Evolutionary conservation across 1,140 invertebrate species (phyloP).

Genomic region (Ips nitidus): DNA sequence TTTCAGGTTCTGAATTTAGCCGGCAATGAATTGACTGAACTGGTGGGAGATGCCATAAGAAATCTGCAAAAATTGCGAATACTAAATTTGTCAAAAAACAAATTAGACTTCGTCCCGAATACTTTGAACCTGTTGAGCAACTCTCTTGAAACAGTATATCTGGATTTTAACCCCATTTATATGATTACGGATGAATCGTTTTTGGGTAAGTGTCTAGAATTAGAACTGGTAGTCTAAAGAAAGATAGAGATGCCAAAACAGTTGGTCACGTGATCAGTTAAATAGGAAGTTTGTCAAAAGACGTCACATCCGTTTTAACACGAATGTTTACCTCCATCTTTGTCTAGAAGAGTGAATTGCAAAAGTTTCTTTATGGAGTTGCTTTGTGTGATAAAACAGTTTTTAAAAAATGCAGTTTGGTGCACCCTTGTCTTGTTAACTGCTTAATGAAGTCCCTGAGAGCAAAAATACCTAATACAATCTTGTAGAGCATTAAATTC

Average conservation of each 20-base stretch:
- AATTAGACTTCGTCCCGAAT: constrained; percentile 58
- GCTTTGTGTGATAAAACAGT: no score
- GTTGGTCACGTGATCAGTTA: no score
- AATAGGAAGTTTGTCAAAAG: no score
- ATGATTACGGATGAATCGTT: constrained; percentile 60
- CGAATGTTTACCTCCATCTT: no score
- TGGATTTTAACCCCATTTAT: constrained; percentile 60
- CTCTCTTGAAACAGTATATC: constrained; percentile 57
- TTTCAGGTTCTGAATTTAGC: constrained; percentile 61
- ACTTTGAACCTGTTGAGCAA: constrained; percentile 55
- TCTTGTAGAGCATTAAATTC: no score
- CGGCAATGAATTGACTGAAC: constrained; percentile 56
- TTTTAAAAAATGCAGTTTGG: no score
- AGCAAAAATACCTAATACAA: no score
- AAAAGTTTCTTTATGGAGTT: no score
- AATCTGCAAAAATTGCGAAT: constrained; percentile 54
- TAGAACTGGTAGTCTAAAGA: not conserved
- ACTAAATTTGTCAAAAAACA: constrained; percentile 61
- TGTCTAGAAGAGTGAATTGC: no score
- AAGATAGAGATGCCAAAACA: not conserved
- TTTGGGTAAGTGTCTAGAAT: constrained; percentile 50
- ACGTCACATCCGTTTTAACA: no score
- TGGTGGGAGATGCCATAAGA: constrained; percentile 53
- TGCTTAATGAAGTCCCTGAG: no score
- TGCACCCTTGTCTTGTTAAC: no score